Percentiles rank a stretch among this genome's conserved stretches.
Evolutionary conservation across 2,797 vertebrate genomes (phyloP).

Genomic region (Eidolon dupreanum): DNA sequence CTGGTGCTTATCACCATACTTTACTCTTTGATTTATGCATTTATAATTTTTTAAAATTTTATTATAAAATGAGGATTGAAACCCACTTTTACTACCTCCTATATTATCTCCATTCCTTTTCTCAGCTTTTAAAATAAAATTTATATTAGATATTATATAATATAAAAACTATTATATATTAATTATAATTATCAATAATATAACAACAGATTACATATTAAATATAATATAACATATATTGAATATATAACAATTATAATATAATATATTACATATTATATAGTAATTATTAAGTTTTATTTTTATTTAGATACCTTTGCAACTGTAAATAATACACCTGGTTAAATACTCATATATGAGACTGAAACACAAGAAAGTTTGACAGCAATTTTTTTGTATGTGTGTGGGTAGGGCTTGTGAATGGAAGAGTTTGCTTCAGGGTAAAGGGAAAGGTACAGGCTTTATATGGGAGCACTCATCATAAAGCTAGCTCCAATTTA

Average conservation of each 20-base stretch:
- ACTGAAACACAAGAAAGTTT: background rate
- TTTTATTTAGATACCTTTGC: background rate
- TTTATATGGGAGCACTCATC: background rate
- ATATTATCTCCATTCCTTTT: background rate
- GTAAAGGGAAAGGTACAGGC: background rate
- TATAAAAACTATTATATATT: background rate
- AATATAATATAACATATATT: background rate
- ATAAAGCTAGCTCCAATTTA: background rate
- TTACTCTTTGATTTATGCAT: background rate
- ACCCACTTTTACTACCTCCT: background rate
- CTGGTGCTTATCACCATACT: background rate
- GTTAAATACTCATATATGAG: background rate
- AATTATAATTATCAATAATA: background rate
- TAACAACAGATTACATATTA: background rate
- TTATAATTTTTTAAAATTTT: background rate
- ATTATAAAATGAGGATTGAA: background rate
- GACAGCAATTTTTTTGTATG: background rate
- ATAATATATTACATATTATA: background rate
- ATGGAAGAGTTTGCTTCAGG: background rate
- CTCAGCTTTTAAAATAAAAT: background rate
- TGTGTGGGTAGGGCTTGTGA: background rate
- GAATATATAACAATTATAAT: background rate
- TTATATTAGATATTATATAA: background rate
- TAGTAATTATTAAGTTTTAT: background rate
- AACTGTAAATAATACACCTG: background rate